These are phyloP conservation scores for Scaptomyza polygonia DNA, from an alignment of 2,888 invertebrate genomes.

Conservation along the genomic window DNA sequence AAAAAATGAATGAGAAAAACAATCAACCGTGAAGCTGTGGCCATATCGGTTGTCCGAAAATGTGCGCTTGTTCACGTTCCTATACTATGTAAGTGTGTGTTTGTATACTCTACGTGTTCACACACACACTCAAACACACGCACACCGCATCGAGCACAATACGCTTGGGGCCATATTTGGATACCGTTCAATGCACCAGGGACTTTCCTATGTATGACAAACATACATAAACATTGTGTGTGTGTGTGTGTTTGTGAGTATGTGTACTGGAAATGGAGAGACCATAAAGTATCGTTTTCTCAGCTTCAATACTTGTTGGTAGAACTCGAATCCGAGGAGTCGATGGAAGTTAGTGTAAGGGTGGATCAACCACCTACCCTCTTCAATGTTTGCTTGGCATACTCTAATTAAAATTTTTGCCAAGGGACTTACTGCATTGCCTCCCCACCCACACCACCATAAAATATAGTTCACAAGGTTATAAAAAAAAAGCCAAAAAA, in stretches of 20 bases:
- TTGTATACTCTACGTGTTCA: conserved; percentile 6
- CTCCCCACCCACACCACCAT: too few relatives aligned
- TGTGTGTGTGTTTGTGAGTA: too few relatives aligned
- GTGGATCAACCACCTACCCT: too few relatives aligned
- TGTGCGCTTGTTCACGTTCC: conserved; percentile 55
- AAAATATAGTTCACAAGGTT: conserved; percentile 55
- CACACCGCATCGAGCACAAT: conserved; percentile 44
- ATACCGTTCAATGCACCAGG: conserved; percentile 75
- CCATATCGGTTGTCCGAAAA: conserved; percentile 41
- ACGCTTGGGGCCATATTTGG: conserved; percentile 69
- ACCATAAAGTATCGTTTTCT: conserved; percentile 62
- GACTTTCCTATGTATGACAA: conserved; percentile 72
- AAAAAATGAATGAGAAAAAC: conserved; percentile 34
- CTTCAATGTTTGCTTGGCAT: conserved; percentile 64
- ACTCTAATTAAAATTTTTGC: conserved; percentile 76
- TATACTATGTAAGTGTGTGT: conserved; percentile 3
- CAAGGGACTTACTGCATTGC: conserved; percentile 36
- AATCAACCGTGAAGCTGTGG: conserved; percentile 36
- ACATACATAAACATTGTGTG: conserved; percentile 75
- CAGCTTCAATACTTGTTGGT: conserved; percentile 17
- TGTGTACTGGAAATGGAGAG: conserved; percentile 48
- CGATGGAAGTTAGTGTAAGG: too few relatives aligned
- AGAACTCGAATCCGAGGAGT: neutral
- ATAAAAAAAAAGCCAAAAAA: conserved; percentile 39
- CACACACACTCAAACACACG: conserved; percentile 15